Conservation (phyloP, 2,113 vertebrate genomes). For the Castor canadensis region DNA sequence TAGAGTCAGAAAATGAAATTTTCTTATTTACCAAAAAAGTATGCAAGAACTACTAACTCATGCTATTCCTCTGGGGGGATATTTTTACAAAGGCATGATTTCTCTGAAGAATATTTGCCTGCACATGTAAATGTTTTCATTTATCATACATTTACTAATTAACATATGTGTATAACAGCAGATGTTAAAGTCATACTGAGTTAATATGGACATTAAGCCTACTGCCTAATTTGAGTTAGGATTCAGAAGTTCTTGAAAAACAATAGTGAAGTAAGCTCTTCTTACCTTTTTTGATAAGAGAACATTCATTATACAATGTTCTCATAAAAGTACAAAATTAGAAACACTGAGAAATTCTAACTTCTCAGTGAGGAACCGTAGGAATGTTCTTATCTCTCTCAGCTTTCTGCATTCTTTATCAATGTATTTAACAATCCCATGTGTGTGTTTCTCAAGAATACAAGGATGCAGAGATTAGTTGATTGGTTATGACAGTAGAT, state of each 20-base stretch:
- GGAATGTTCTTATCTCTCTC: not conserved
- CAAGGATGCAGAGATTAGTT: not conserved
- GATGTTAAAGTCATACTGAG: not conserved
- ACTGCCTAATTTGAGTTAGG: constrained; percentile 19
- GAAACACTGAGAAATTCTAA: not conserved
- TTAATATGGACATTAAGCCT: not conserved
- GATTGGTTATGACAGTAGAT: not conserved
- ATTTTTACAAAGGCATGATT: not conserved
- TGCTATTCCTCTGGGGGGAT: not conserved
- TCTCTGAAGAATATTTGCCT: constrained; percentile 36
- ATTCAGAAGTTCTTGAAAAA: constrained; percentile 31
- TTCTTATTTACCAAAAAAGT: no score
- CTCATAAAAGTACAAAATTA: not conserved
- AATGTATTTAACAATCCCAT: not conserved
- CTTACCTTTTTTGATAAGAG: not conserved
- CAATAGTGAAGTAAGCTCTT: not conserved
- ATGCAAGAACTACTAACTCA: not conserved
- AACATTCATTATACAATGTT: constrained; percentile 2
- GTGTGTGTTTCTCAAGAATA: not conserved
- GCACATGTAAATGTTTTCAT: not conserved
- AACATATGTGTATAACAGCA: not conserved
- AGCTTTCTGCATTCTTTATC: not conserved
- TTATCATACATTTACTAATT: not conserved
- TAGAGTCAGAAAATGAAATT: no score
- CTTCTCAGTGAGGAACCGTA: not conserved